Evolutionary conservation across 2,888 invertebrate genomes (phyloP).

Genomic region (Syrphus vitripennis): DNA sequence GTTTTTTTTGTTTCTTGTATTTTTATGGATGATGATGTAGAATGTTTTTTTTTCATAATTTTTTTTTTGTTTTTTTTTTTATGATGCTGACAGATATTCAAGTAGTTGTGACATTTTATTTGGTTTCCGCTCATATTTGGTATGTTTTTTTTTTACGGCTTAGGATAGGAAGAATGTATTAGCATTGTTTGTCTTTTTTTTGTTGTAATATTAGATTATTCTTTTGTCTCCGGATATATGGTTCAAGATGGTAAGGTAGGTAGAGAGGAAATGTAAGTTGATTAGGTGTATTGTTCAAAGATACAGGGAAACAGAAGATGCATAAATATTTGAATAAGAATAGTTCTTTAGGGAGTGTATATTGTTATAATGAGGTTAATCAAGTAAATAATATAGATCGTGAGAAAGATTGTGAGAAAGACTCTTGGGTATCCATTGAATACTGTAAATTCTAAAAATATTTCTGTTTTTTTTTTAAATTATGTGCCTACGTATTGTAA

Average conservation of each 20-base stretch:
- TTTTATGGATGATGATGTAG: slow-evolving; percentile 36
- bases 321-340: slow-evolving; percentile 12
- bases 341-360: background rate
- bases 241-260: slow-evolving; percentile 16
- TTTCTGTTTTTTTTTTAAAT: no score
- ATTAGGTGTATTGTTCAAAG: slow-evolving; percentile 31
- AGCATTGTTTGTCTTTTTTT: slow-evolving; percentile 42
- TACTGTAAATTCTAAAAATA: no score
- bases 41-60: no score
- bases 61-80: background rate
- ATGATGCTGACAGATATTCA: slow-evolving; percentile 59
- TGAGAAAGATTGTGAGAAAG: background rate
- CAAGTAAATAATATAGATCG: background rate
- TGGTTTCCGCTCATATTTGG: slow-evolving; percentile 48
- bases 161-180: slow-evolving; percentile 49
- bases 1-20: slow-evolving; percentile 1
- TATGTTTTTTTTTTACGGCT: slow-evolving; percentile 45
- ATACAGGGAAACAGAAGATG: slow-evolving; percentile 2
- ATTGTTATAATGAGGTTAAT: background rate
- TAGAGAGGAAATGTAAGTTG: slow-evolving; percentile 18
- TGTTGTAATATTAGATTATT: slow-evolving; percentile 50
- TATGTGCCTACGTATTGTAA: no score
- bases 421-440: no score
- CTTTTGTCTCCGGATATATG: slow-evolving; percentile 57
- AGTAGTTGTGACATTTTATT: slow-evolving; percentile 65